These are phyloP conservation scores for Trichopria drosophilae DNA, from an alignment of 2,888 invertebrate genomes.

Conservation along the genomic window DNA sequence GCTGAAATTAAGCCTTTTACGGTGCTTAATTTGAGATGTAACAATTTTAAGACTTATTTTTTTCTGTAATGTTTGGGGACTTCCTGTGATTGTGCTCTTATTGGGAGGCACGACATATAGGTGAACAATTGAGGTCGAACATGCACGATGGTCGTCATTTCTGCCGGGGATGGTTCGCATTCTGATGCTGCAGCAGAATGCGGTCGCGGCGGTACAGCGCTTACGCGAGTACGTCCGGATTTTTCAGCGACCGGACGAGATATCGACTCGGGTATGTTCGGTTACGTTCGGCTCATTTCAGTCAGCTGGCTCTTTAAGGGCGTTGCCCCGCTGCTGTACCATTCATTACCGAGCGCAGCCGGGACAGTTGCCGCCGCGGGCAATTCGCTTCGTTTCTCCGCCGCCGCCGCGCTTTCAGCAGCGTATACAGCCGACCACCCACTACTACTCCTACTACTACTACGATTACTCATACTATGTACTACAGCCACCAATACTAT, in stretches of 20 bases:
- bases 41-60: too few relatives aligned
- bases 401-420: constrained; percentile 21
- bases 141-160: too few relatives aligned
- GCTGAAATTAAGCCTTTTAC: too few relatives aligned
- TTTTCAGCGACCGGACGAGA: not conserved
- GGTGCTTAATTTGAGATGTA: too few relatives aligned
- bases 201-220: constrained; percentile 10
- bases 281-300: constrained; percentile 44
- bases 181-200: too few relatives aligned
- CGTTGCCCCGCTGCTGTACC: constrained; percentile 52
- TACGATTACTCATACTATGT: constrained; percentile 23
- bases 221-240: constrained; percentile 1
- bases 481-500: constrained; percentile 9
- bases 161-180: too few relatives aligned
- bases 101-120: too few relatives aligned
- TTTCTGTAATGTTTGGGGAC: too few relatives aligned
- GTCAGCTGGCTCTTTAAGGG: constrained; percentile 56
- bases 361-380: constrained; percentile 40
- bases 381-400: constrained; percentile 25
- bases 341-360: constrained; percentile 46
- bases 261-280: constrained; percentile 35
- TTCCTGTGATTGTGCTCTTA: too few relatives aligned
- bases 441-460: constrained; percentile 33
- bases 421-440: constrained; percentile 27
- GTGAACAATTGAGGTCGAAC: too few relatives aligned